Conservation (phyloP, 2,888 invertebrate genomes). For the Prosopocoilus inquinatus region DNA sequence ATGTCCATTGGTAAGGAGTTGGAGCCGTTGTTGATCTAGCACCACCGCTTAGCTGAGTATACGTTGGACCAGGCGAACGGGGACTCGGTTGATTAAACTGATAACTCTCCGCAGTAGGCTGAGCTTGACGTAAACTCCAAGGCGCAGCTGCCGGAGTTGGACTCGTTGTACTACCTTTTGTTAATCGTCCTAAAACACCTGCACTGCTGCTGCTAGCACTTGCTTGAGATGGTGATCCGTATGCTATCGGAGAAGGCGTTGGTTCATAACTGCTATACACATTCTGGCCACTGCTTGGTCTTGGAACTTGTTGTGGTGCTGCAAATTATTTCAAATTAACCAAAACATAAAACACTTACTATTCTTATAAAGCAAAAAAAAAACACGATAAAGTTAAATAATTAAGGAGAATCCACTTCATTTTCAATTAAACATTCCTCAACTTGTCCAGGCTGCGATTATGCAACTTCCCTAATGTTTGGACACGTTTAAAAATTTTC, state of each 20-base stretch:
- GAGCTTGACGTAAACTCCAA: slow-evolving; percentile 62
- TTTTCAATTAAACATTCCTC: too few relatives aligned
- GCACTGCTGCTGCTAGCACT: slow-evolving; percentile 62
- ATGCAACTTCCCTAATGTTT: too few relatives aligned
- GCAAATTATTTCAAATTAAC: slow-evolving; percentile 23
- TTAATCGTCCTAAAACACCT: slow-evolving; percentile 63
- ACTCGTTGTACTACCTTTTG: slow-evolving; percentile 67
- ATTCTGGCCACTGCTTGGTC: slow-evolving; percentile 69
- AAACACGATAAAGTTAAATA: too few relatives aligned
- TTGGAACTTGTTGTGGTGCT: slow-evolving; percentile 57
- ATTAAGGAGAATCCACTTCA: too few relatives aligned
- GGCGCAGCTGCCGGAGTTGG: slow-evolving; percentile 69
- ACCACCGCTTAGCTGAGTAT: slow-evolving; percentile 74
- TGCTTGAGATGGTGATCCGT: slow-evolving; percentile 62
- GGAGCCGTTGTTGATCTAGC: slow-evolving; percentile 42
- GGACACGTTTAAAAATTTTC: too few relatives aligned
- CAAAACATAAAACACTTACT: not conserved
- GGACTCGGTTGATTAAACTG: slow-evolving; percentile 69
- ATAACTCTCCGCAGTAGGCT: slow-evolving; percentile 69
- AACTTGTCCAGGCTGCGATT: too few relatives aligned
- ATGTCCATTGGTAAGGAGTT: slow-evolving; percentile 47
- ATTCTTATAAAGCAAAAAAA: too few relatives aligned
- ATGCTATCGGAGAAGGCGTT: slow-evolving; percentile 69
- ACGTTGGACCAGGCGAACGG: slow-evolving; percentile 82
- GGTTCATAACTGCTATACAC: slow-evolving; percentile 73